phyloP scores from a whole-genome alignment of 2,888 invertebrate genomes.

The Chrysodeixis includens region DNA sequence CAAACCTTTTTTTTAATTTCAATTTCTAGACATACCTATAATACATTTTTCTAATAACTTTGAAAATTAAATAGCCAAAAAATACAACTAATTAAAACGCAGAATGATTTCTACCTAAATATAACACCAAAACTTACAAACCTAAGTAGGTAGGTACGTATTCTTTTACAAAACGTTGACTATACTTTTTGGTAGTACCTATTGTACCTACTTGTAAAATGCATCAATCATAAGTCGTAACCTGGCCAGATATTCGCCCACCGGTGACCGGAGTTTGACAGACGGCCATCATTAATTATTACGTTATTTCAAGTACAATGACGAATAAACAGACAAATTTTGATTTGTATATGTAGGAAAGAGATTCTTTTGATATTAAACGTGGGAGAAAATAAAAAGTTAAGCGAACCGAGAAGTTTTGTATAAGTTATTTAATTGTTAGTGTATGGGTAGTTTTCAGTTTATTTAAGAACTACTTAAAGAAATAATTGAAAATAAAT shows the following conservation, averaged over 20 bases:
- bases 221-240: slow-evolving; percentile 3
- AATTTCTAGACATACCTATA: too few relatives aligned
- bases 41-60: too few relatives aligned
- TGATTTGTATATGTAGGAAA: not conserved
- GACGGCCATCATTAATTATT: not conserved
- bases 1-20: too few relatives aligned
- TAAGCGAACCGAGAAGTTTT: too few relatives aligned
- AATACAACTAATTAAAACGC: too few relatives aligned
- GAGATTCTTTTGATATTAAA: too few relatives aligned
- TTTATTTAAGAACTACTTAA: not conserved
- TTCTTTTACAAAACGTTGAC: not conserved
- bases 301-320: not conserved
- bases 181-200: not conserved
- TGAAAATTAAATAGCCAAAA: too few relatives aligned
- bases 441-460: not conserved
- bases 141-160: too few relatives aligned
- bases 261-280: not conserved
- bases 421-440: too few relatives aligned
- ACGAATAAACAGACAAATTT: not conserved
- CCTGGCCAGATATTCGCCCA: not conserved
- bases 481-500: not conserved
- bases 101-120: too few relatives aligned
- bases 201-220: not conserved
- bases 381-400: too few relatives aligned
- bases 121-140: too few relatives aligned